These are phyloP conservation scores for Medauroidea extradentata DNA, from an alignment of 1,140 invertebrate species.

Conservation along the genomic window DNA sequence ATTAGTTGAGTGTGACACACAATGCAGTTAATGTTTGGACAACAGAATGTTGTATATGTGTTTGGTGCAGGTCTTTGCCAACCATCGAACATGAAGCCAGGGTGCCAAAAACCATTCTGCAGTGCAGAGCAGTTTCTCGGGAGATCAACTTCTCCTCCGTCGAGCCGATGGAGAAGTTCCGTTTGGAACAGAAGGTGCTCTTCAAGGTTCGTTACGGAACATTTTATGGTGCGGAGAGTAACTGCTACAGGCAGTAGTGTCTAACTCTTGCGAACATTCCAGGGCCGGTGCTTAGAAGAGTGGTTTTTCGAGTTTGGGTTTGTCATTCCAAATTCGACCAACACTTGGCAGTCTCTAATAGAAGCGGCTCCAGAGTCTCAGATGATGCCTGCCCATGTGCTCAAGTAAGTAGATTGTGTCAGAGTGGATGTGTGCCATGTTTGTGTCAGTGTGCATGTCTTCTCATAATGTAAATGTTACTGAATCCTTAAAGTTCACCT, in stretches of 20 bases:
- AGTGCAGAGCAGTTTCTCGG: constrained; percentile 90
- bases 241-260: neutral
- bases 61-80: constrained; percentile 66
- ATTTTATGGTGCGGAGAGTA: neutral
- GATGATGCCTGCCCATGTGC: constrained; percentile 98
- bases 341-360: constrained; percentile 98
- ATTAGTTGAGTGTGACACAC: no score
- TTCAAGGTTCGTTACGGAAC: constrained; percentile 55
- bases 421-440: no score
- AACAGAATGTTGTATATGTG: no score
- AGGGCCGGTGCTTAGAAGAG: constrained; percentile 84
- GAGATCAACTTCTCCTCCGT: constrained; percentile 99
- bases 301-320: constrained; percentile 99
- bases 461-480: no score
- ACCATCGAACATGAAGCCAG: constrained; percentile 91
- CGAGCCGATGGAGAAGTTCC: constrained; percentile 94
- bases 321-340: constrained; percentile 97
- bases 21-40: no score
- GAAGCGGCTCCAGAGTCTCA: constrained; percentile 98
- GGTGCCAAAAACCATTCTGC: constrained; percentile 94
- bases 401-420: constrained; percentile 90
- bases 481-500: no score
- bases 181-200: constrained; percentile 88
- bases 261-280: constrained; percentile 25
- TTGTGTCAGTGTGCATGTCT: no score